Percentiles rank a stretch among this genome's conserved stretches.
Evolutionary conservation across 2,797 vertebrate species (phyloP).

Genomic region (Chelonia mydas): DNA sequence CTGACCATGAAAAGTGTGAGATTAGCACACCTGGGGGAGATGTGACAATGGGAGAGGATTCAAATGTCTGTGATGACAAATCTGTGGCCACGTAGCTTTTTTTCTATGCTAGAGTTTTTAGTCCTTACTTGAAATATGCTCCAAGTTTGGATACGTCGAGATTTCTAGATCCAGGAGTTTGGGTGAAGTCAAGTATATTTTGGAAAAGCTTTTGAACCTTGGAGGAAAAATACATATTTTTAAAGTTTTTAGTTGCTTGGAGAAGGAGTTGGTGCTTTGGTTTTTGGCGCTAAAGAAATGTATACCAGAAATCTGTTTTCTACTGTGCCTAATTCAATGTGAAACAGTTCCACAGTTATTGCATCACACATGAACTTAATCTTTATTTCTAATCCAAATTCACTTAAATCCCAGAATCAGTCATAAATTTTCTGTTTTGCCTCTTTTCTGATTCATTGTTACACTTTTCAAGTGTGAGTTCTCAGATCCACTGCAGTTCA

Average conservation of each 20-base stretch:
- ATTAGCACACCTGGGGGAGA: neutral
- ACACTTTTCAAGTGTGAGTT: neutral
- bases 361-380: neutral
- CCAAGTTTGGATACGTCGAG: neutral
- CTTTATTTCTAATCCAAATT: neutral
- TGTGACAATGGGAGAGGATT: neutral
- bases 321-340: neutral
- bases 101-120: neutral
- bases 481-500: neutral
- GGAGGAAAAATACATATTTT: neutral
- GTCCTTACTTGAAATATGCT: neutral
- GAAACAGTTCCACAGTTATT: neutral
- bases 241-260: neutral
- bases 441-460: neutral
- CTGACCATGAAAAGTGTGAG: neutral
- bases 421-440: neutral
- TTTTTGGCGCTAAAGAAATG: neutral
- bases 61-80: neutral
- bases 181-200: neutral
- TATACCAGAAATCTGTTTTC: neutral
- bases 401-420: neutral
- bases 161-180: neutral
- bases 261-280: neutral
- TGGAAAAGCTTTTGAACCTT: neutral
- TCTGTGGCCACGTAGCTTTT: neutral